phyloP scores from a whole-genome alignment of 2,797 vertebrate genomes.

The Nannoperca australis region DNA sequence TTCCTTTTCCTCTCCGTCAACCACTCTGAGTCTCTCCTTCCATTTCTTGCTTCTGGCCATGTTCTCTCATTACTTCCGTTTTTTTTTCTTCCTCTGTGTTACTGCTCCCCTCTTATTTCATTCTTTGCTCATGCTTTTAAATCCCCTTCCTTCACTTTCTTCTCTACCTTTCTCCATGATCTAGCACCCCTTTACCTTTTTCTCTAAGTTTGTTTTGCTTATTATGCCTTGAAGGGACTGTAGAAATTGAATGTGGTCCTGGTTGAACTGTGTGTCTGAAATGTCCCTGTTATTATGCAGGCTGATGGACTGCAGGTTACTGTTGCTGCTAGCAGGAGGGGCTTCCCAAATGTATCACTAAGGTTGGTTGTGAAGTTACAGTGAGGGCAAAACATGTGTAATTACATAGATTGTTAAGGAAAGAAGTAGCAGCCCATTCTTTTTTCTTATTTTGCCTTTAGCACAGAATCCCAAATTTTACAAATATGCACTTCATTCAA shows the following conservation, averaged over 20 bases:
- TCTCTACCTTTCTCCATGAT: conserved; percentile 22
- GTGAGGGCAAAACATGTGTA: neutral
- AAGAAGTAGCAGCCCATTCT: neutral
- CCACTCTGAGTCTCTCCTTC: conserved; percentile 27
- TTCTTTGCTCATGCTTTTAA: conserved; percentile 4
- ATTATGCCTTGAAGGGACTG: conserved; percentile 14
- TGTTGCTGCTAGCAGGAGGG: neutral
- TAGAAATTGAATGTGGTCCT: conserved; percentile 16
- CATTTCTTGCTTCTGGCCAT: conserved; percentile 42
- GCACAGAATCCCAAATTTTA: neutral
- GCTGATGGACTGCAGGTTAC: neutral
- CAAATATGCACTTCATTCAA: neutral
- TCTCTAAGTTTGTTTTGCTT: conserved; percentile 38
- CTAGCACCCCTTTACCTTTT: conserved; percentile 1
- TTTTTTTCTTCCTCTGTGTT: conserved; percentile 8
- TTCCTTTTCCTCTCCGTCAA: conserved; percentile 55
- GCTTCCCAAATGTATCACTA: neutral
- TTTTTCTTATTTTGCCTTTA: neutral
- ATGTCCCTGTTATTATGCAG: neutral
- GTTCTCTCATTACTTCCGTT: conserved; percentile 44
- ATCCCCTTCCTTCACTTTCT: neutral
- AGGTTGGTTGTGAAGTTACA: neutral
- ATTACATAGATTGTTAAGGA: neutral
- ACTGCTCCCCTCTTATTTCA: conserved; percentile 10
- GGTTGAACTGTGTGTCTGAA: conserved; percentile 4